These are phyloP conservation scores for Polydrusus pterygomalis DNA, from an alignment of 2,888 invertebrate genomes.

Conservation along the genomic window DNA sequence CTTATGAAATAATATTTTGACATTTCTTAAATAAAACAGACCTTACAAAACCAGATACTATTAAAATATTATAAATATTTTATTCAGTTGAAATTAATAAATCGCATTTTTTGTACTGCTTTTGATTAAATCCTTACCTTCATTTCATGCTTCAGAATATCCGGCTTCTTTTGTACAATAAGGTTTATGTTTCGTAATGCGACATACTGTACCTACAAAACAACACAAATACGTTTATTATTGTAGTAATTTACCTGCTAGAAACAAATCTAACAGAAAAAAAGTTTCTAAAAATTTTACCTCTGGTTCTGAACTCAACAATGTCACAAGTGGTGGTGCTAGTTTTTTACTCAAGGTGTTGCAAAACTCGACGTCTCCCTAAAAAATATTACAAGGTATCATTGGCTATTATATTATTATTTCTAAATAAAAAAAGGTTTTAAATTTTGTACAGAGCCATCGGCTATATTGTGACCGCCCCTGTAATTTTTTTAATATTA, in stretches of 20 bases:
- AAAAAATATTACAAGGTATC: slow-evolving; percentile 3
- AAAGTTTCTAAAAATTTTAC: slow-evolving; percentile 67
- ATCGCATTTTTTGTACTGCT: too few relatives aligned
- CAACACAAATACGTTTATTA: background rate
- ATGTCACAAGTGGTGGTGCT: slow-evolving; percentile 98
- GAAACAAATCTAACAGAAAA: background rate
- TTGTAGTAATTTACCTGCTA: too few relatives aligned
- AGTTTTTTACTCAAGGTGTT: slow-evolving; percentile 95
- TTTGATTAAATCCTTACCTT: slow-evolving; percentile 80
- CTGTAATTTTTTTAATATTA: too few relatives aligned
- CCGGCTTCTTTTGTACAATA: slow-evolving; percentile 98
- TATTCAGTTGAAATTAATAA: too few relatives aligned
- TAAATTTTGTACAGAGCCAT: too few relatives aligned
- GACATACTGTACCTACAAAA: slow-evolving; percentile 88
- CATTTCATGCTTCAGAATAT: slow-evolving; percentile 99
- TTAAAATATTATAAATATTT: too few relatives aligned
- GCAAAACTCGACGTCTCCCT: slow-evolving; percentile 92
- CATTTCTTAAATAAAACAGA: too few relatives aligned
- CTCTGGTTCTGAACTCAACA: slow-evolving; percentile 98
- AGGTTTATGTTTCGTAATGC: slow-evolving; percentile 98
- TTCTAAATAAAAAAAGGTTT: too few relatives aligned
- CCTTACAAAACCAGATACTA: too few relatives aligned
- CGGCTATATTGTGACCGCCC: too few relatives aligned
- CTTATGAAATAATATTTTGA: too few relatives aligned
- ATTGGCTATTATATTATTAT: too few relatives aligned